Conservation (phyloP, 2,888 invertebrate species). For the Odontocolon sp. region DNA sequence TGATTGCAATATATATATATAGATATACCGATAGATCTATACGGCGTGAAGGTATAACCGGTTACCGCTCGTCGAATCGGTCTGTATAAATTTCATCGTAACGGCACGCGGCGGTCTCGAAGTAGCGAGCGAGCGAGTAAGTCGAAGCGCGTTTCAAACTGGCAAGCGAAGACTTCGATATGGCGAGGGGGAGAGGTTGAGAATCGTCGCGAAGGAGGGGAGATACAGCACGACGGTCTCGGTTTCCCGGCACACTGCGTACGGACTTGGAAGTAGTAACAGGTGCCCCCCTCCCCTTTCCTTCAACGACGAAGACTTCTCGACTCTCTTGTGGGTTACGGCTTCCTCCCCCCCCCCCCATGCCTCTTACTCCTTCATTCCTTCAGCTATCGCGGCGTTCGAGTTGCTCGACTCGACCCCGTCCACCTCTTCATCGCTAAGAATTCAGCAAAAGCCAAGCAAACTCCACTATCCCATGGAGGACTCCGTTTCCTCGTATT, state of each 20-base stretch:
- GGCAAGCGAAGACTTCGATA: too few species aligned
- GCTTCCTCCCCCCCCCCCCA: background rate
- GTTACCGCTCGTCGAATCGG: constrained; percentile 39
- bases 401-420: constrained; percentile 6
- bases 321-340: constrained; percentile 28
- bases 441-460: constrained; percentile 1
- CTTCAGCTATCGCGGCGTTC: constrained; percentile 6
- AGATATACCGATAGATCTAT: background rate
- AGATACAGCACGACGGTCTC: constrained; percentile 24
- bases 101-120: constrained; percentile 55
- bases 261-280: constrained; percentile 68
- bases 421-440: too few species aligned
- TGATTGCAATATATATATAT: constrained; percentile 34
- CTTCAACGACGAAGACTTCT: constrained; percentile 18
- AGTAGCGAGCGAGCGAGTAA: constrained; percentile 4
- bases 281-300: constrained; percentile 65
- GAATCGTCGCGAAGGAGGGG: constrained; percentile 15
- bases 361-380: background rate
- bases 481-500: constrained; percentile 21
- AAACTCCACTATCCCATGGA: constrained; percentile 19
- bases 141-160: constrained; percentile 15
- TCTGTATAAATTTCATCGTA: constrained; percentile 65
- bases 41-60: constrained; percentile 36
- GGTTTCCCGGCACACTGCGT: constrained; percentile 53
- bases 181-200: too few species aligned